Evolutionary conservation across 2,888 invertebrate genomes (phyloP), one percentile per base, ranked within the genome.

Genomic region (Rugalucina vietnamica): DNA sequence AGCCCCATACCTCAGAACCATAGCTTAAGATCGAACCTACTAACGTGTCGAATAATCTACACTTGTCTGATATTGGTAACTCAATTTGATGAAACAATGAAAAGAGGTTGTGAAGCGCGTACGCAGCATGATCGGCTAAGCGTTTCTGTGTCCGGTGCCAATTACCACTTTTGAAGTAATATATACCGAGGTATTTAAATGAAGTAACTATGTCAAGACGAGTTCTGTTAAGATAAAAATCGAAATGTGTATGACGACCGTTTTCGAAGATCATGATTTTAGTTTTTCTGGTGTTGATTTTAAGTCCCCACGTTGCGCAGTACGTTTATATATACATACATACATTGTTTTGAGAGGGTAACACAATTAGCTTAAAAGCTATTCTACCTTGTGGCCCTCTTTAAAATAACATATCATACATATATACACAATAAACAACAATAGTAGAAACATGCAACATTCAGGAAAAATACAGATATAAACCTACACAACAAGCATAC

Each of bases 191-290:
- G 36, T 70, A 70, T 70, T 70, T 70, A 36, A 70, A 34, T 70
- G 27, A 27, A 39, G 12, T 36, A 27, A 27, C 8, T 18, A n/a
- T 49, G 14, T 49, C 50, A 14, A 49, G n/a, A 49, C 14, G 14
- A 49, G 21, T 36, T 36, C n/a, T 70, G 10, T 21, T 24, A 34
- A 70, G 12, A 37, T 70, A 34, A 39, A 70, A 70, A 36, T 70
- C 70, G 36, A 36, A 36, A 24, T 32, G 32, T 39, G 70, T 70
- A 37, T 34, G 36, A 4, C 37, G 18, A 3, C 70, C 37, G 32
- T 70, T 70, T 39, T 70, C 70, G 36, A 70, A 70, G 8, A 36
- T 36, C 70, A 70, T 70, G 5, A 37, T 37, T 70, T 70, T 70
- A n/a, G n/a, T n/a, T n/a, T n/a, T n/a, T n/a, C n/a, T n/a, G n/a